Evolutionary conservation across 2,888 invertebrate genomes (phyloP).

Genomic region (Bedellia somnulentella): DNA sequence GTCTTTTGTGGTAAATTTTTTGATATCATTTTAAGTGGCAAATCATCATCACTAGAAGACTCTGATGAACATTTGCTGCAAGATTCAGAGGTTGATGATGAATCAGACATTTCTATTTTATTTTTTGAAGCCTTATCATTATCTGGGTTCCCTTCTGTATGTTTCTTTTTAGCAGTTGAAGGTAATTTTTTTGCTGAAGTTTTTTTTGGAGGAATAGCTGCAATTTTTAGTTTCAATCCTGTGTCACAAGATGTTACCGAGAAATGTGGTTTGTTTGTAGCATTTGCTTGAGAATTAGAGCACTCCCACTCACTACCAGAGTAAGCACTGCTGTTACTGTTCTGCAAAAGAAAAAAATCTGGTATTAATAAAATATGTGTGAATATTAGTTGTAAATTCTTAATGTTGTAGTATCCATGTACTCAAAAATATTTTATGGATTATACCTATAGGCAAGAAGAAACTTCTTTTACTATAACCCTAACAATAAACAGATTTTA

Average conservation of each 20-base stretch:
- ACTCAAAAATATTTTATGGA: slow-evolving; percentile 3
- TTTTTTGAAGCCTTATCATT: slow-evolving; percentile 12
- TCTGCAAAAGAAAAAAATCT: slow-evolving; percentile 24
- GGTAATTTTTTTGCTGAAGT: slow-evolving; percentile 29
- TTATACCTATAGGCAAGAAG: too few relatives aligned
- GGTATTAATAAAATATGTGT: not conserved
- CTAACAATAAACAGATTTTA: too few relatives aligned
- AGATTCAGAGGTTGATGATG: slow-evolving; percentile 50
- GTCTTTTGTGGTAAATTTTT: slow-evolving; percentile 30
- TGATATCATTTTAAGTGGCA: slow-evolving; percentile 42
- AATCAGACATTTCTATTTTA: slow-evolving; percentile 23
- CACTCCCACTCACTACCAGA: slow-evolving; percentile 51
- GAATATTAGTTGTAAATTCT: not conserved
- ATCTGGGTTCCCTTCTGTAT: slow-evolving; percentile 17
- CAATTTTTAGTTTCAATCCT: slow-evolving; percentile 63
- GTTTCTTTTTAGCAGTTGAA: slow-evolving; percentile 36
- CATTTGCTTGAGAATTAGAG: slow-evolving; percentile 28
- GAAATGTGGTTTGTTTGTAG: slow-evolving; percentile 51
- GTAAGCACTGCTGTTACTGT: slow-evolving; percentile 36
- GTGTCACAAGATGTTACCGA: slow-evolving; percentile 65
- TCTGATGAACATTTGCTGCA: slow-evolving; percentile 52
- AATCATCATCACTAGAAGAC: slow-evolving; percentile 48
- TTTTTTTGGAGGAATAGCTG: slow-evolving; percentile 53
- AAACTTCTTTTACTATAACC: too few relatives aligned
- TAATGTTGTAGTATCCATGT: not conserved